These are phyloP conservation scores for Drosophila ohnishii DNA, from an alignment of 1,140 invertebrate species.

Conservation along the genomic window DNA sequence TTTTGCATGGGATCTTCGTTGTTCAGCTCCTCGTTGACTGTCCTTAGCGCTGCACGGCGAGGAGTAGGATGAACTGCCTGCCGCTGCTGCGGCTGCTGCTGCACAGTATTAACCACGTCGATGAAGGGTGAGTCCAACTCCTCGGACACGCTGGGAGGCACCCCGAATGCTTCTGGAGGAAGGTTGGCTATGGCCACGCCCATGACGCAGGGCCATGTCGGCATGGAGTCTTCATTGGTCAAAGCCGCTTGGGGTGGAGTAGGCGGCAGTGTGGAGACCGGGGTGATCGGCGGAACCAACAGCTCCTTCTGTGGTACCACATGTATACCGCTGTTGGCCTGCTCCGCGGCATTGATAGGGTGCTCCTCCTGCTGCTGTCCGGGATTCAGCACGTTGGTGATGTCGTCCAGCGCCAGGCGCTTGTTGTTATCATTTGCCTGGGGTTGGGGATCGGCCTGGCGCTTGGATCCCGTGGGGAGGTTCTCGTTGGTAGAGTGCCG, in stretches of 20 bases:
- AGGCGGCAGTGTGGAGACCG: too few species aligned
- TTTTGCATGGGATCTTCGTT: constrained; percentile 92
- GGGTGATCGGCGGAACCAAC: background rate
- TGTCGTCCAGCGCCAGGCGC: background rate
- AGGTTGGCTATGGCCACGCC: too few species aligned
- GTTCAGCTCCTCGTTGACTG: constrained; percentile 91
- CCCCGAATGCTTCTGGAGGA: too few species aligned
- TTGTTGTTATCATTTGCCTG: background rate
- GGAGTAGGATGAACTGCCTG: background rate
- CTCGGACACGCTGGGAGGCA: too few species aligned
- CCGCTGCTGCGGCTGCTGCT: background rate
- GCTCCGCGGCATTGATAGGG: background rate
- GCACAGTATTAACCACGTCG: background rate
- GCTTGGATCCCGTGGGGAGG: background rate
- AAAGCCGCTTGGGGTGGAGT: too few species aligned
- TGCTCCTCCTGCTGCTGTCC: background rate
- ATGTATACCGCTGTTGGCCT: background rate
- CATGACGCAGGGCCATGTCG: too few species aligned
- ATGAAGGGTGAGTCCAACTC: background rate
- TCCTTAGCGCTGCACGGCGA: background rate
- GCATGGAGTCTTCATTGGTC: too few species aligned
- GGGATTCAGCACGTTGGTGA: background rate
- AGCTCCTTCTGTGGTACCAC: background rate
- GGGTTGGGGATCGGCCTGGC: background rate
- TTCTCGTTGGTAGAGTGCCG: background rate